A percentile compares a stretch with the other conserved stretches of the same genome.
Evolutionary conservation across 2,113 vertebrate genomes (phyloP).

Genomic region (Toxostoma redivivum): DNA sequence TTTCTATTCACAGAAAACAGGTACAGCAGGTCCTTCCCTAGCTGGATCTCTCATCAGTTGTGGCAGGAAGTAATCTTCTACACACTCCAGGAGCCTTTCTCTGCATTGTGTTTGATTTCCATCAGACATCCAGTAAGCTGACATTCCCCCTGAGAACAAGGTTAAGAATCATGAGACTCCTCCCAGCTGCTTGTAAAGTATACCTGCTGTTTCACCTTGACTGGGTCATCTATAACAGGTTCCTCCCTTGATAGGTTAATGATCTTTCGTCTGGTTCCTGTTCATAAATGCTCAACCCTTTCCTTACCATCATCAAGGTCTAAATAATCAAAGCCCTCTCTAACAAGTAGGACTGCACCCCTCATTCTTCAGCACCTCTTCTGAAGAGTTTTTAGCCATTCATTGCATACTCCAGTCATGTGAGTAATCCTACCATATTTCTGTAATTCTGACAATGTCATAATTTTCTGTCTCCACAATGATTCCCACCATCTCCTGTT

Average conservation of each 20-base stretch:
- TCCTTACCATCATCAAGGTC: neutral
- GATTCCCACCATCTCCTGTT: neutral
- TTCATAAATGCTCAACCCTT: neutral
- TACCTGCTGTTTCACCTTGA: neutral
- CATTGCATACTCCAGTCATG: neutral
- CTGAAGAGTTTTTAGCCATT: neutral
- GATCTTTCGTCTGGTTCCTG: neutral
- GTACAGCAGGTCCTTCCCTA: neutral
- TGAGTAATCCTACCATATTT: neutral
- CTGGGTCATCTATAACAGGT: neutral
- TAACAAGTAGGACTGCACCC: too few relatives aligned
- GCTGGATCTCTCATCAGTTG: neutral
- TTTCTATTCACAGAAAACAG: neutral
- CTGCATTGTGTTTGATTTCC: neutral
- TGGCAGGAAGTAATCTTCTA: neutral
- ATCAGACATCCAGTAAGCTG: neutral
- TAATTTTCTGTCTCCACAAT: neutral
- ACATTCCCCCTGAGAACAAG: neutral
- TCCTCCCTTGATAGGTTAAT: neutral
- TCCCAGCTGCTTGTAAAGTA: neutral
- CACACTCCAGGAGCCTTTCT: neutral
- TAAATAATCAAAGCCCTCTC: neutral
- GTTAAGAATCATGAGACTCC: neutral
- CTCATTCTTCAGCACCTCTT: neutral
- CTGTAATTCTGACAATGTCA: too few relatives aligned